Evolutionary conservation across 2,797 vertebrate genomes (phyloP).

Genomic region (Melanotaenia pygmaea): DNA sequence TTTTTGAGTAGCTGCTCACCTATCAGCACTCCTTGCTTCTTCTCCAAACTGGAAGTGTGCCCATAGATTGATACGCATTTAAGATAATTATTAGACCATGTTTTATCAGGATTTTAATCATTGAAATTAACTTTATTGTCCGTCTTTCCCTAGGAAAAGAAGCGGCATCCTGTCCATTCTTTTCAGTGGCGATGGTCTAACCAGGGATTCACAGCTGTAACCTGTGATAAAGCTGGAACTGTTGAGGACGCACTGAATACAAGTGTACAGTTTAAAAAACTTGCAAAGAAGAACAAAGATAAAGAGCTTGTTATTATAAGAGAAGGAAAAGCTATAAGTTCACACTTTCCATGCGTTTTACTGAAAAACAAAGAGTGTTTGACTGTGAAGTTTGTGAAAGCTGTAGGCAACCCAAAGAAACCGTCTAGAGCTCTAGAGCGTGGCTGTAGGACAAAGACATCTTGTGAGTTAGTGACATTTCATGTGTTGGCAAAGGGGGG

Average conservation of each 20-base stretch:
- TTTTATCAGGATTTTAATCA: background rate
- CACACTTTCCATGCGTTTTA: slow-evolving; percentile 53
- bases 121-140: background rate
- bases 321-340: slow-evolving; percentile 27
- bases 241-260: slow-evolving; percentile 27
- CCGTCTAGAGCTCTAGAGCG: rapidly evolving
- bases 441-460: background rate
- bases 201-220: rapidly evolving
- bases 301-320: slow-evolving; percentile 53
- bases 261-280: background rate
- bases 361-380: slow-evolving; percentile 1
- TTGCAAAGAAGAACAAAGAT: background rate
- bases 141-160: slow-evolving; percentile 11
- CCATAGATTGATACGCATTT: no score
- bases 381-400: slow-evolving; percentile 35
- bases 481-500: slow-evolving; percentile 45
- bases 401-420: rapidly evolving
- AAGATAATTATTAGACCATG: background rate
- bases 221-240: slow-evolving; percentile 38
- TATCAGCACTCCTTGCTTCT: no score
- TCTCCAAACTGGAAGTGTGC: no score
- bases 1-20: no score
- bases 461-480: slow-evolving; percentile 43
- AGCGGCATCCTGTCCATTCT: slow-evolving; percentile 27
- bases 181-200: background rate